phyloP scores from a whole-genome alignment of 1,140 invertebrate genomes.

The Carposina sasakii region DNA sequence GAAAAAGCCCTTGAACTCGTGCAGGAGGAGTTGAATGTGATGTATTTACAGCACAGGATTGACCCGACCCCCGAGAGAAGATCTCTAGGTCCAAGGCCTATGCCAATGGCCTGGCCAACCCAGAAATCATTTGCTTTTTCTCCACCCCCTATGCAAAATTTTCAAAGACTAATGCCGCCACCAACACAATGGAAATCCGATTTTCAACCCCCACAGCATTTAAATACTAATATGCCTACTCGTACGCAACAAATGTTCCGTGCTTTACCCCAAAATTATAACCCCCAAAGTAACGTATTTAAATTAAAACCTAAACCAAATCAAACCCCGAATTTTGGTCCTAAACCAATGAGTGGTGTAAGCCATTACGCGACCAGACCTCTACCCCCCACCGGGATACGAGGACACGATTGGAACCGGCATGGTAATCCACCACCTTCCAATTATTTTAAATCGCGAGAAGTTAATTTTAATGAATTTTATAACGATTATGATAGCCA shows the following conservation, averaged over 20 bases:
- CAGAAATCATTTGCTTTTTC: too few species aligned
- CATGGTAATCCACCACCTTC: not conserved
- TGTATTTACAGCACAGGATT: too few species aligned
- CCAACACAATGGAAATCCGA: too few species aligned
- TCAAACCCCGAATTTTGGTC: not conserved
- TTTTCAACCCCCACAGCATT: too few species aligned
- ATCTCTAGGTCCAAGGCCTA: too few species aligned
- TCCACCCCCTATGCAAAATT: too few species aligned
- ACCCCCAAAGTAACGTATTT: not conserved
- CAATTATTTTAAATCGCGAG: not conserved
- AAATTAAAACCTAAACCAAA: not conserved
- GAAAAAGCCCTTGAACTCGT: too few species aligned
- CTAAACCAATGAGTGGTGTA: not conserved
- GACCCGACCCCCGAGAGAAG: too few species aligned
- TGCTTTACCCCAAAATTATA: not conserved
- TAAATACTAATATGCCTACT: too few species aligned
- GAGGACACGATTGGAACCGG: not conserved
- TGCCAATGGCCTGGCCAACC: too few species aligned
- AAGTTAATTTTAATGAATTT: not conserved
- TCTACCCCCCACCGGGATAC: not conserved
- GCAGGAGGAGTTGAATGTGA: too few species aligned
- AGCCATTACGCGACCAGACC: not conserved
- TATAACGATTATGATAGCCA: not conserved
- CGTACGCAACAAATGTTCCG: not conserved
- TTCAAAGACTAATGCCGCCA: too few species aligned